phyloP scores from a whole-genome alignment of 2,888 invertebrate species.

The Hyalella azteca region DNA sequence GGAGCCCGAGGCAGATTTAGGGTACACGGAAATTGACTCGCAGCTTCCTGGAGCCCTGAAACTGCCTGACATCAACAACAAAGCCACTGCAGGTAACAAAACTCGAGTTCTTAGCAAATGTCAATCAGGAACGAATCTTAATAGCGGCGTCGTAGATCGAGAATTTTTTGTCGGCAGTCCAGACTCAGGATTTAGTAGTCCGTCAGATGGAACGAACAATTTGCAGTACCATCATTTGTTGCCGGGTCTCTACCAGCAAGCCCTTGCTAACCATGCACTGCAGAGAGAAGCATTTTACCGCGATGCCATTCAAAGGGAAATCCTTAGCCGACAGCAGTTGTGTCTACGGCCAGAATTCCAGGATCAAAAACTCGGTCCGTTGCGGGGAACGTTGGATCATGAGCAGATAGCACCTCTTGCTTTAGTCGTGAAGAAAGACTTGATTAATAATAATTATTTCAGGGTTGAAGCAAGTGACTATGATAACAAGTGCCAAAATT shows the following conservation, averaged over 20 bases:
- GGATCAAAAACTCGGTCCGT: slow-evolving; percentile 32
- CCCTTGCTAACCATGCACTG: slow-evolving; percentile 31
- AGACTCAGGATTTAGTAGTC: slow-evolving; percentile 58
- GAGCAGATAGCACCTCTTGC: slow-evolving; percentile 54
- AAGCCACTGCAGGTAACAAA: neutral
- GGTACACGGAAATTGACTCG: slow-evolving; percentile 17
- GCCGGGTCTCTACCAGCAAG: slow-evolving; percentile 23
- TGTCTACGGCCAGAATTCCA: slow-evolving; percentile 40
- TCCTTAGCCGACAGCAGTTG: slow-evolving; percentile 40
- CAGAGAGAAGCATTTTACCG: slow-evolving; percentile 28
- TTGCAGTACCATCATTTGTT: slow-evolving; percentile 22
- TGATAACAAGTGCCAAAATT: neutral
- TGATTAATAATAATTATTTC: no score
- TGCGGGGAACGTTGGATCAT: neutral
- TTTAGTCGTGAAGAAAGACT: slow-evolving; percentile 49
- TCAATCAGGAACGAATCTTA: neutral
- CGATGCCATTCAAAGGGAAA: slow-evolving; percentile 40
- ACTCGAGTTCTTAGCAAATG: neutral
- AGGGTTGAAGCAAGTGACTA: neutral
- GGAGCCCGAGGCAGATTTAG: neutral
- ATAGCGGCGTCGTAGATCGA: neutral
- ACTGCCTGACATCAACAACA: neutral
- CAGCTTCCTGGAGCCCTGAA: neutral
- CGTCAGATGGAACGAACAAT: slow-evolving; percentile 43
- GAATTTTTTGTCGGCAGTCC: slow-evolving; percentile 51